Conservation (phyloP, 2,888 invertebrate genomes). For the Gari tellinella region DNA sequence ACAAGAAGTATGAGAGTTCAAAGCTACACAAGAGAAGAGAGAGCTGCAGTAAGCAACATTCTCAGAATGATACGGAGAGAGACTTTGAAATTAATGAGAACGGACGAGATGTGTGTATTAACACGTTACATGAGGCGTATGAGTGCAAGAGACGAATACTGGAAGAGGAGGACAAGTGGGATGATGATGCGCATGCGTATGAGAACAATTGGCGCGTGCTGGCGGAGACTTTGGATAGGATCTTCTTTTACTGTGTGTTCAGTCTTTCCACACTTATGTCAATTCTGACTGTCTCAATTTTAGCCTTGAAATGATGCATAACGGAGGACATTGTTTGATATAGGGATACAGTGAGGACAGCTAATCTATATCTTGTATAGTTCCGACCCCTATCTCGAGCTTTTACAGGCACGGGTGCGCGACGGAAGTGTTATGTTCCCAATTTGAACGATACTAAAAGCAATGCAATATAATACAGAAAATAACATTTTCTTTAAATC, state of each 20-base stretch:
- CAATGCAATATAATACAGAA: too few relatives aligned
- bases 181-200: neutral
- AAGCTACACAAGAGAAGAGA: too few relatives aligned
- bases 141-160: neutral
- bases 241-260: constrained; percentile 43
- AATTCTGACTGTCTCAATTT: constrained; percentile 20
- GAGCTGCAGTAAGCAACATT: too few relatives aligned
- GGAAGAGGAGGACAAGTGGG: neutral
- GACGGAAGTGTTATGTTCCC: too few relatives aligned
- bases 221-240: constrained; percentile 33
- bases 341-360: too few relatives aligned
- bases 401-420: too few relatives aligned
- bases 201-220: constrained; percentile 22
- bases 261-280: constrained; percentile 36
- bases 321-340: too few relatives aligned
- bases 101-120: constrained; percentile 1
- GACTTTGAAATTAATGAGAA: constrained; percentile 5
- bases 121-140: neutral
- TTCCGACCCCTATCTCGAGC: too few relatives aligned
- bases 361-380: too few relatives aligned
- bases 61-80: neutral
- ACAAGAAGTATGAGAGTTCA: too few relatives aligned
- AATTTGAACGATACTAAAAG: too few relatives aligned
- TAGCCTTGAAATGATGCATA: constrained; percentile 27
- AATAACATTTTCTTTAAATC: too few relatives aligned